Evolutionary conservation across 2,888 invertebrate genomes (phyloP).

Genomic region (Tenodera sinensis): DNA sequence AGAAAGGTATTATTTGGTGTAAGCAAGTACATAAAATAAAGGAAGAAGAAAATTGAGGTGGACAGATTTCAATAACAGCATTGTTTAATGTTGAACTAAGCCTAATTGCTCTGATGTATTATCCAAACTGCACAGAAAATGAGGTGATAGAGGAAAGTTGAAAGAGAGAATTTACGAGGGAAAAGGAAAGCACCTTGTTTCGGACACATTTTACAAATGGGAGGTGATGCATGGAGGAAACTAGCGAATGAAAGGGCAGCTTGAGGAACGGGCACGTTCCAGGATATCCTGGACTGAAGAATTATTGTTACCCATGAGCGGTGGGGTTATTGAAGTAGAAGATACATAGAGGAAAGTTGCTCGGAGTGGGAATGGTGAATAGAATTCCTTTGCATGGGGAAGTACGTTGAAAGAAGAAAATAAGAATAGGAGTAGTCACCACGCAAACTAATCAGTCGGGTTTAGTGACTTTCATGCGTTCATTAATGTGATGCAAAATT

Average conservation of each 20-base stretch:
- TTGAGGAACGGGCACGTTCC: not conserved
- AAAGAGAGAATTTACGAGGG: not conserved
- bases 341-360: not conserved
- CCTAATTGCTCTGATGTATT: no score
- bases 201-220: not conserved
- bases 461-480: no score
- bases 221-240: not conserved
- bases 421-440: no score
- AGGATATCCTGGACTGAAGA: not conserved
- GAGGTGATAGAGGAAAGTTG: not conserved
- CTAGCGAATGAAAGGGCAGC: not conserved
- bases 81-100: no score
- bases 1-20: no score
- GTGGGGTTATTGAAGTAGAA: not conserved
- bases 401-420: not conserved
- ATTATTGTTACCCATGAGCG: not conserved
- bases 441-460: no score
- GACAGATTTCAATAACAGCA: no score
- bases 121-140: not conserved
- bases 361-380: not conserved
- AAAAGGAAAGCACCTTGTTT: not conserved
- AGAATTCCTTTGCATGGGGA: not conserved
- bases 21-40: no score
- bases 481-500: no score
- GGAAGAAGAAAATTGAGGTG: no score